A percentile compares a stretch with the other conserved stretches of the same genome.
phyloP scores from a whole-genome alignment of 2,113 vertebrate species.

The Puffinus mauretanicus region DNA sequence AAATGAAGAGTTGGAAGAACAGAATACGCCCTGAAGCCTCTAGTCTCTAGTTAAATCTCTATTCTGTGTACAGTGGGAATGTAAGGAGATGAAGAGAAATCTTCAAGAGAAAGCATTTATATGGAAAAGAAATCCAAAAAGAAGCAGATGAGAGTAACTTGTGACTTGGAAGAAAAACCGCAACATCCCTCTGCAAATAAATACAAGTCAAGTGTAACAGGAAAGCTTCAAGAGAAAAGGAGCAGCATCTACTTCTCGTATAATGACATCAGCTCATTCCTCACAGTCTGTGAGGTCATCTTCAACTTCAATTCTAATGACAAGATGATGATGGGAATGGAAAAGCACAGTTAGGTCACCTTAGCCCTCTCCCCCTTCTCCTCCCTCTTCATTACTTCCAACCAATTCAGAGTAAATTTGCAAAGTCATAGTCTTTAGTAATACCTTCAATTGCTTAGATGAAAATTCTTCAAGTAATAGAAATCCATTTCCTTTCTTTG shows the following conservation, averaged over 20 bases:
- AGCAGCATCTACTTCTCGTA: not conserved
- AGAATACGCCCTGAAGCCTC: not conserved
- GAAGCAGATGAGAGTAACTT: not conserved
- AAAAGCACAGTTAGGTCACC: slow-evolving; percentile 24
- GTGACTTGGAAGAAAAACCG: not conserved
- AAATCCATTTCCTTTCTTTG: not conserved
- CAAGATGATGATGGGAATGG: not conserved
- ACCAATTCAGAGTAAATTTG: not conserved
- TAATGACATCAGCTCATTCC: not conserved
- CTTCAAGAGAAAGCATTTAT: not conserved
- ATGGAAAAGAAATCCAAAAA: not conserved
- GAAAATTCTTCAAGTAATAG: not conserved
- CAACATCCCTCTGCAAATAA: not conserved
- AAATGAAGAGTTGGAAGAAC: not conserved
- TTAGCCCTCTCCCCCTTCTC: not conserved
- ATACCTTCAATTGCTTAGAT: not conserved
- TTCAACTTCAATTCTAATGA: slow-evolving; percentile 42
- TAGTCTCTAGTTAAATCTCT: not conserved
- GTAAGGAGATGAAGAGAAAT: not conserved
- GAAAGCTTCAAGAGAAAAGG: not conserved
- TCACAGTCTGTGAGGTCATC: slow-evolving; percentile 50
- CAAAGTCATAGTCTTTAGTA: not conserved
- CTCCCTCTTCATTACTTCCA: not conserved
- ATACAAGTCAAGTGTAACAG: not conserved
- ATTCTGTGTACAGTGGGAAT: not conserved